Evolutionary conservation across 2,797 vertebrate genomes (phyloP).

Genomic region (Parauchenoglanis ngamensis): DNA sequence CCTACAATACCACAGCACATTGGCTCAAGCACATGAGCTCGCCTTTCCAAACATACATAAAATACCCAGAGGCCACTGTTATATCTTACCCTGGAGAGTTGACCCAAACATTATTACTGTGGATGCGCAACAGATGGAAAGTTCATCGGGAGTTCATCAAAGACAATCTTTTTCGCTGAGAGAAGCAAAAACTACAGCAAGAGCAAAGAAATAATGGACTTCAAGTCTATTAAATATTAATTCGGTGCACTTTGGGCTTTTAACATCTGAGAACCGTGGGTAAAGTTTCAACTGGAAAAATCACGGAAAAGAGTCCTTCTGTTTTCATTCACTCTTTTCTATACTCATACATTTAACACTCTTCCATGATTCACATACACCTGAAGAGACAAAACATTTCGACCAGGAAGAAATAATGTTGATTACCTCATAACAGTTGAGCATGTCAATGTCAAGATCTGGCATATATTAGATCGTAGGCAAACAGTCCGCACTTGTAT

Average conservation of each 20-base stretch:
- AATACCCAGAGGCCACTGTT: neutral
- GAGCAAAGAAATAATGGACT: slow-evolving; percentile 2
- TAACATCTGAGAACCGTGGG: neutral
- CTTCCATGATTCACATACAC: neutral
- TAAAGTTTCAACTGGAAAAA: neutral
- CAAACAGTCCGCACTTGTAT: too few relatives aligned
- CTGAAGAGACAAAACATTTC: neutral
- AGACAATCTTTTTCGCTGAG: neutral
- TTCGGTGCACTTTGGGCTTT: slow-evolving; percentile 5
- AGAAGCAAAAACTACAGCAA: neutral
- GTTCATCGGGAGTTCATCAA: slow-evolving; percentile 6
- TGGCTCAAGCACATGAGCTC: neutral
- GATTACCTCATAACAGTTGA: neutral
- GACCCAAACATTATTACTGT: slow-evolving; percentile 14
- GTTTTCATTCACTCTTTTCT: too few relatives aligned
- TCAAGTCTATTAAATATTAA: neutral
- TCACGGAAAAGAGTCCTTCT: neutral
- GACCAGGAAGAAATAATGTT: neutral
- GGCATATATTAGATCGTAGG: neutral
- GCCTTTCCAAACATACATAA: slow-evolving; percentile 14
- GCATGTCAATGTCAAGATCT: neutral
- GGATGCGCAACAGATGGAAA: slow-evolving; percentile 27
- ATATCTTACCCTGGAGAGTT: neutral
- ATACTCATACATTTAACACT: neutral
- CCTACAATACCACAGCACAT: neutral